A percentile compares a stretch with the other conserved stretches of the same genome.
Evolutionary conservation across 2,113 vertebrate genomes (phyloP).

Genomic region (Psophia crepitans): DNA sequence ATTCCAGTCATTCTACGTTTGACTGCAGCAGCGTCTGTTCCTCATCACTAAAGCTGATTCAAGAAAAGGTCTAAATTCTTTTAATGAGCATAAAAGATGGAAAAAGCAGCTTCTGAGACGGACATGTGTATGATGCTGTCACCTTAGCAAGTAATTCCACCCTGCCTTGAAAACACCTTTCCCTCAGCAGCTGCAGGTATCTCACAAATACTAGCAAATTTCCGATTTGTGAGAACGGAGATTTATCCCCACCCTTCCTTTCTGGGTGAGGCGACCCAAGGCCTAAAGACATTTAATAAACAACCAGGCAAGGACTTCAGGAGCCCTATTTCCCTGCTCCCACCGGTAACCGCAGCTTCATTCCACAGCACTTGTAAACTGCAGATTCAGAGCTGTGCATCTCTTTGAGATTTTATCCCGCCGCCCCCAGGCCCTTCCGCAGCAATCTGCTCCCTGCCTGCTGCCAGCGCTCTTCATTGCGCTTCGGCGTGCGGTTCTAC

Average conservation of each 20-base stretch:
- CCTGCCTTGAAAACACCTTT: neutral
- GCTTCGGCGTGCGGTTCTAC: neutral
- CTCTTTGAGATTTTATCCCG: neutral
- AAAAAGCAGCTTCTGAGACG: neutral
- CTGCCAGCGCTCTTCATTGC: neutral
- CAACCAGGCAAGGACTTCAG: neutral
- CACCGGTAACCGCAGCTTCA: neutral
- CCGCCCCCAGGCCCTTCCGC: neutral
- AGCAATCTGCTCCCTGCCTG: neutral
- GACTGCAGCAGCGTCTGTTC: neutral
- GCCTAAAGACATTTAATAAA: neutral
- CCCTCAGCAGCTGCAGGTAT: too few species aligned
- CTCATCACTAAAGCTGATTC: neutral
- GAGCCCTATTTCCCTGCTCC: neutral
- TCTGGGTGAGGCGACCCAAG: neutral
- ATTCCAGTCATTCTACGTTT: neutral
- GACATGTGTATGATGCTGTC: neutral
- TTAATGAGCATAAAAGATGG: neutral
- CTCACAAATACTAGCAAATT: neutral
- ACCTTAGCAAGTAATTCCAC: neutral
- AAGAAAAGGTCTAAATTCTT: neutral
- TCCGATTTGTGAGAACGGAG: neutral
- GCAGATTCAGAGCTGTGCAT: neutral
- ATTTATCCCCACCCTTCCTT: neutral
- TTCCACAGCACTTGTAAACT: neutral